Base-by-base conservation (phyloP, 2,113 vertebrate species). In the Urocolius indicus region DNA sequence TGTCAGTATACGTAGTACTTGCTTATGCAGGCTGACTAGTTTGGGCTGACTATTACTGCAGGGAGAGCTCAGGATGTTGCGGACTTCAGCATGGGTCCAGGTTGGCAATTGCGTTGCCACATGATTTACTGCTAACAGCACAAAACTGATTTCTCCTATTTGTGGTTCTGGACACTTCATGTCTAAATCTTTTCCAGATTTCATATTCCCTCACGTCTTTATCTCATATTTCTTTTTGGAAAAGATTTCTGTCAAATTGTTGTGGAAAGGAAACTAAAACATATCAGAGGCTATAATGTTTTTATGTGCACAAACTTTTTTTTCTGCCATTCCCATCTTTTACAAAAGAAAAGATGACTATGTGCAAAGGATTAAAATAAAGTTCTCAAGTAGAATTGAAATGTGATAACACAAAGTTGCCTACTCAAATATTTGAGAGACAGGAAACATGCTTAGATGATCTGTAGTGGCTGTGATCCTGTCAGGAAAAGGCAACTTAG, bases 1-100 rank as follows among this genome's bases (percentile, higher is more conserved):
- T 66, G 74, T n/a, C 62, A 41, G 62, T 17, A n/a, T 6, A 38
- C 23, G 43, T 45, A 58, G 68, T 49, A 18, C 23, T n/a, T 59
- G 29, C 54, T 34, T 51, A 29, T 14, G 23, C 72, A 72, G 59
- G 24, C 68, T 71, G 78, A 10, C 5, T 29, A 38, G 34, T 55
- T 30, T 23, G 41, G 52, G 69, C 89, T 82, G 38, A 54, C 27
- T 38, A 5, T 11, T 13, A 4, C 65, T 41, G 34, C 68, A 59
- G 51, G 36, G 48, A 65, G 59, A 21, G 4, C 43, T 41, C 0
- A 0, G 17, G 19, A 22, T 5, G 8, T 8, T 57, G 13, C 7
- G 63, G 43, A 21, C 22, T 36, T 7, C n/a, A 66, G 16, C 8
- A 19, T 0, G 8, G 30, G 22, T 55, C 55, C 69, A 32, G 30